Percentiles rank a stretch among this genome's conserved stretches.
These are phyloP conservation scores for Nothura maculosa DNA, from an alignment of 2,797 vertebrate species.

Conservation along the genomic window DNA sequence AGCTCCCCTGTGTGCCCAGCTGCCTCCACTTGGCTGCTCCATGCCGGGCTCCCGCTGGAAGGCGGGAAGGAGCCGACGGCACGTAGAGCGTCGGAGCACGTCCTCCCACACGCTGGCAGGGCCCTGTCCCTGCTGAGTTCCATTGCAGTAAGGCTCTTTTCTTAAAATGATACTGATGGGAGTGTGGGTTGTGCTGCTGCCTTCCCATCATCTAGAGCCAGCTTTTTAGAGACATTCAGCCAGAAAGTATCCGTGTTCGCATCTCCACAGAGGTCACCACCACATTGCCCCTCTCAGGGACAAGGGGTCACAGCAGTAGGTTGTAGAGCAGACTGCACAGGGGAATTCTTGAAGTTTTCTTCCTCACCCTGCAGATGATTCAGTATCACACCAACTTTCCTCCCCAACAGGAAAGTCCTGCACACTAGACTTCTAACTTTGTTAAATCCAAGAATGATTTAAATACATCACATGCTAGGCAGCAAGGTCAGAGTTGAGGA, in stretches of 20 bases:
- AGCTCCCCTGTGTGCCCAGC: constrained; percentile 57
- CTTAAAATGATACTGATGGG: neutral
- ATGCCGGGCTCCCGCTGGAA: constrained; percentile 55
- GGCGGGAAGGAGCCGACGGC: constrained; percentile 41
- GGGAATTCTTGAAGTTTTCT: neutral
- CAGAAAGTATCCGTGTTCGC: neutral
- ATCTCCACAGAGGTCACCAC: neutral
- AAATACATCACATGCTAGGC: neutral
- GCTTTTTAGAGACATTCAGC: neutral
- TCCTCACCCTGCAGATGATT: neutral
- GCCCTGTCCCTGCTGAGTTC: neutral
- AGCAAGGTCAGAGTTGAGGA: neutral
- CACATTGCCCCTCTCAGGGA: fast-evolving
- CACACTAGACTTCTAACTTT: neutral
- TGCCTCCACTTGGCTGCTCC: constrained; percentile 48
- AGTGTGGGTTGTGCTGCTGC: neutral
- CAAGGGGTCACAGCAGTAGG: neutral
- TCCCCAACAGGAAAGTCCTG: neutral
- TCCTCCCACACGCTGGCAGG: constrained; percentile 45
- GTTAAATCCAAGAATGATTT: neutral
- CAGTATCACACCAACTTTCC: fast-evolving
- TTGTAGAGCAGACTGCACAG: fast-evolving
- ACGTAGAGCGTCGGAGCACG: neutral
- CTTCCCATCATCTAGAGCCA: fast-evolving
- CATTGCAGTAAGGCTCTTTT: neutral